phyloP scores from a whole-genome alignment of 1,140 invertebrate species.

The Heterodera carotae region DNA sequence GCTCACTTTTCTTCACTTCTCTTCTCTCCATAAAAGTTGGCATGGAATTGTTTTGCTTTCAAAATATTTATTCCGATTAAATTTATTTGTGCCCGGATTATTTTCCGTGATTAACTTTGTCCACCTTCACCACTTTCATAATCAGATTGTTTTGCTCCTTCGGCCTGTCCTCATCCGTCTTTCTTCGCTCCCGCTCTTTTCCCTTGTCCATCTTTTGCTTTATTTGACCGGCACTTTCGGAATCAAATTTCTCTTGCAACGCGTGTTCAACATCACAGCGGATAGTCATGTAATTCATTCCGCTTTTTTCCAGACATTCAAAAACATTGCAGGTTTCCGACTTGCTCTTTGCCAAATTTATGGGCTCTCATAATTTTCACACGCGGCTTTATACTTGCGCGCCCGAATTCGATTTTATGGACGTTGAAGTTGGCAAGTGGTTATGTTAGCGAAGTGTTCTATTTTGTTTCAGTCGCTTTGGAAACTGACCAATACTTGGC shows the following conservation, averaged over 20 bases:
- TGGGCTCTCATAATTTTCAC: conserved; percentile 77
- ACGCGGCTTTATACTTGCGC: conserved; percentile 82
- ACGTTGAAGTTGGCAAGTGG: conserved; percentile 62
- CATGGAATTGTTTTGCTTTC: too few species aligned
- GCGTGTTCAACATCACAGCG: conserved; percentile 69
- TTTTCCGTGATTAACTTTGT: too few species aligned
- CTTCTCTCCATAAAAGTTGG: conserved; percentile 67
- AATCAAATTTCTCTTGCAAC: conserved; percentile 68
- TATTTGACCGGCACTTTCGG: conserved; percentile 36
- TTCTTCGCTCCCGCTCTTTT: conserved; percentile 30
- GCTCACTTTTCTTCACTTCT: conserved; percentile 71
- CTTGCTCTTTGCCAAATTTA: conserved; percentile 77
- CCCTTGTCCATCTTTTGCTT: conserved; percentile 62
- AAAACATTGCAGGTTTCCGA: conserved; percentile 70
- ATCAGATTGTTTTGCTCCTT: conserved; percentile 62
- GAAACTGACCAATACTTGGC: conserved; percentile 69
- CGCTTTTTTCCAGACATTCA: not conserved
- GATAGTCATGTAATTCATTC: conserved; percentile 72
- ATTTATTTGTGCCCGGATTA: too few species aligned
- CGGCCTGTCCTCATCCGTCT: conserved; percentile 53
- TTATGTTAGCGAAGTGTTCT: conserved; percentile 22
- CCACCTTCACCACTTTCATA: not conserved
- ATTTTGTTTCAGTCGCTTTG: conserved; percentile 56
- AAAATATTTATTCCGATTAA: too few species aligned
- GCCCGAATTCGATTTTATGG: conserved; percentile 80